A percentile compares a stretch with the other conserved stretches of the same genome.
Conservation (phyloP, 2,888 invertebrate genomes). For the Sinhomidia bicolor region DNA sequence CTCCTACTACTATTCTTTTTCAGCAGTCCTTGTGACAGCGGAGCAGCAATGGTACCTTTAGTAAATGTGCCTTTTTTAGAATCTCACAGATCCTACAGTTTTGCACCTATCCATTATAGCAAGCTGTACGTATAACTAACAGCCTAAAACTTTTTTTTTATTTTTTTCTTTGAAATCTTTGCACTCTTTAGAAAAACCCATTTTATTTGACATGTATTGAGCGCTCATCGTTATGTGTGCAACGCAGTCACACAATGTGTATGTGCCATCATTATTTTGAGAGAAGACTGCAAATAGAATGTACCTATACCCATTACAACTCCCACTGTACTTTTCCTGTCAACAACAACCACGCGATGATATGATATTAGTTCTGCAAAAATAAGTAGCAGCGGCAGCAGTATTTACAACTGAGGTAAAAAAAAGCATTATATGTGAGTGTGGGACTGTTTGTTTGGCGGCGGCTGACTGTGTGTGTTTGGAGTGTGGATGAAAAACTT, state of each 20-base stretch:
- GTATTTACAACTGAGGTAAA: not conserved
- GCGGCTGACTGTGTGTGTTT: conserved; percentile 33
- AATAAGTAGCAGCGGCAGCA: not conserved
- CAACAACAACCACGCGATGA: not conserved
- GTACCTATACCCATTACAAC: conserved; percentile 40
- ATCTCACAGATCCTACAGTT: not conserved
- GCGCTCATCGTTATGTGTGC: conserved; percentile 37
- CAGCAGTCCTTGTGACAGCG: not conserved
- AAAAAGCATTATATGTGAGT: too few species aligned
- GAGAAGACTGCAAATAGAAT: conserved; percentile 10
- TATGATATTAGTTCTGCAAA: conserved; percentile 22
- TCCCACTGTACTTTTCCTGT: conserved; percentile 29
- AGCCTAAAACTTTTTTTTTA: not conserved
- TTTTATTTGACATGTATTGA: conserved; percentile 58
- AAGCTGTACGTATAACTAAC: too few species aligned
- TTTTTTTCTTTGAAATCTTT: conserved; percentile 12
- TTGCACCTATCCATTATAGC: too few species aligned
- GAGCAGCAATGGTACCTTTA: not conserved
- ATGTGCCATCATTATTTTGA: conserved; percentile 21
- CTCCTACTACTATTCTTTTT: too few species aligned
- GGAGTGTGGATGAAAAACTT: conserved; percentile 50
- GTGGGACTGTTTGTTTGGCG: not conserved
- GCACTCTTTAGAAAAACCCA: conserved; percentile 26
- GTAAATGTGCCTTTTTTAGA: not conserved
- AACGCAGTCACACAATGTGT: too few species aligned